These are phyloP conservation scores for Cataglyphis cursor DNA, from an alignment of 2,888 invertebrate genomes.

Conservation along the genomic window DNA sequence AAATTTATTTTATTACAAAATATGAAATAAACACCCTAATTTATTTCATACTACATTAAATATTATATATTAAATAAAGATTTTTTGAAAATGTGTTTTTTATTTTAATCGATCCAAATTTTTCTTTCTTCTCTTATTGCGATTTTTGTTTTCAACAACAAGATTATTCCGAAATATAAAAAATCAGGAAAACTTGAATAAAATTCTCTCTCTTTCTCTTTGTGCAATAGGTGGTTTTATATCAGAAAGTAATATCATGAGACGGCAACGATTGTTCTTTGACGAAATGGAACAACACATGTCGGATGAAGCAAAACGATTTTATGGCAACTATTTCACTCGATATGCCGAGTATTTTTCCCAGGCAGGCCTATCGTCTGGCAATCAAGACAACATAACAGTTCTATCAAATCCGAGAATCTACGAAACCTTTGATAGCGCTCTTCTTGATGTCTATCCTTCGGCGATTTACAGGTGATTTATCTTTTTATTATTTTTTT, in stretches of 20 bases:
- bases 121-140: neutral
- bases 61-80: neutral
- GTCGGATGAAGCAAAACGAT: conserved; percentile 89
- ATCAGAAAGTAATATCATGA: conserved; percentile 90
- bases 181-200: neutral
- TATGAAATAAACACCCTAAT: neutral
- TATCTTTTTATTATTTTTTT: neutral
- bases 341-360: conserved; percentile 89
- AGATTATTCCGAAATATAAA: neutral
- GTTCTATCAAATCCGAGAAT: conserved; percentile 88
- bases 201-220: neutral
- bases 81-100: neutral
- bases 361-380: conserved; percentile 80
- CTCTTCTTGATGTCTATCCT: conserved; percentile 89
- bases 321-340: conserved; percentile 91
- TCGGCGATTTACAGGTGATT: conserved; percentile 88
- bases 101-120: neutral
- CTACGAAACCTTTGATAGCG: conserved; percentile 89
- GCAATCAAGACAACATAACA: conserved; percentile 87
- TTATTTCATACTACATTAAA: neutral
- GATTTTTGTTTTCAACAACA: neutral
- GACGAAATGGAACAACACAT: conserved; percentile 90
- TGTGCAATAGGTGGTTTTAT: conserved; percentile 90
- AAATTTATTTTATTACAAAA: neutral
- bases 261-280: conserved; percentile 89